phyloP scores from a whole-genome alignment of 2,113 vertebrate genomes.

The Hylia prasina region DNA sequence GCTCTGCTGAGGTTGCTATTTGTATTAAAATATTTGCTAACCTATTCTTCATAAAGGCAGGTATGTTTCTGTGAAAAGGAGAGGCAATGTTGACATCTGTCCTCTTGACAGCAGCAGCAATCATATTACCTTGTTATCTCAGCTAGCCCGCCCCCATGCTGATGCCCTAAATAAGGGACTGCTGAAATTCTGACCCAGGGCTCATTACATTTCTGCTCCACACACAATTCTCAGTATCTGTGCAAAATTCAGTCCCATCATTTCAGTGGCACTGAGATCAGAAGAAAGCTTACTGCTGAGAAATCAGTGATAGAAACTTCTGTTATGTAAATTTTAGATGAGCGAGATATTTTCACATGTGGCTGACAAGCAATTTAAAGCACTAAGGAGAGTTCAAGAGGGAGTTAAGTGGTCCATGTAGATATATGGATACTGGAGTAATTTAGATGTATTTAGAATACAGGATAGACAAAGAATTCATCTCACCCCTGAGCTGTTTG shows the following conservation, averaged over 20 bases:
- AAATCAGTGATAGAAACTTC: background rate
- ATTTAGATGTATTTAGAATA: slow-evolving; percentile 25
- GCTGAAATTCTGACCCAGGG: background rate
- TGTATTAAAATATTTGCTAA: slow-evolving; percentile 56
- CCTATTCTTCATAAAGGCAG: slow-evolving; percentile 57
- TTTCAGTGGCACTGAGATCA: background rate
- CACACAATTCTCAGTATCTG: background rate
- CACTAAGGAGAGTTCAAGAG: slow-evolving; percentile 50
- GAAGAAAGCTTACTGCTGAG: background rate
- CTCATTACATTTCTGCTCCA: background rate
- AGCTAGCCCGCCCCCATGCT: background rate
- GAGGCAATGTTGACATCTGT: slow-evolving; percentile 28
- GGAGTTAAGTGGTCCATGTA: slow-evolving; percentile 33
- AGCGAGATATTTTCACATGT: slow-evolving; percentile 7
- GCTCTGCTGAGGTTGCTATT: slow-evolving; percentile 15
- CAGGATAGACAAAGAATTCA: slow-evolving; percentile 1
- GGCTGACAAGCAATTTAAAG: slow-evolving; percentile 28
- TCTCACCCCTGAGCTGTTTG: background rate
- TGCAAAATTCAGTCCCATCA: background rate
- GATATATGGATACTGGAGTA: slow-evolving; percentile 20
- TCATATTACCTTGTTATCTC: background rate
- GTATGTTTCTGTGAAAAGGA: slow-evolving; percentile 57
- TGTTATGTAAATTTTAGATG: slow-evolving; percentile 10
- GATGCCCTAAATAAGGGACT: background rate
- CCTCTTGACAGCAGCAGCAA: slow-evolving; percentile 7